Conservation (phyloP, 2,797 vertebrate species). For the Anguilla megastoma region DNA sequence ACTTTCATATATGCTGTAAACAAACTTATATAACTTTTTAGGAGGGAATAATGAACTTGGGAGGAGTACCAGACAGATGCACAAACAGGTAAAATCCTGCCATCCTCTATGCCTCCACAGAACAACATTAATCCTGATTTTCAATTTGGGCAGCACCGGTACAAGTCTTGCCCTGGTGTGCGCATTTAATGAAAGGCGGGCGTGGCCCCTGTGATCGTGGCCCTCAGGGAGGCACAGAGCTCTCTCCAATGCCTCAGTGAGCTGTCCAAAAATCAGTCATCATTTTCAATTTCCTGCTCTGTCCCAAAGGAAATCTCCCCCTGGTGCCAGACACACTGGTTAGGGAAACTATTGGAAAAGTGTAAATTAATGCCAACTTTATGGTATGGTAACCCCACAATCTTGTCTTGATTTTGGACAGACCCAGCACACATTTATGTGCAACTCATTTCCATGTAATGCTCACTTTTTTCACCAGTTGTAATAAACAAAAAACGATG, state of each 20-base stretch:
- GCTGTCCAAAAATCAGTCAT: background rate
- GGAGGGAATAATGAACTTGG: background rate
- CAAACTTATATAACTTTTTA: background rate
- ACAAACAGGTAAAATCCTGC: background rate
- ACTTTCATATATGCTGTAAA: background rate
- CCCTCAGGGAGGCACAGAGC: background rate
- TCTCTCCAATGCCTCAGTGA: background rate
- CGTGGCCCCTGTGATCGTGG: background rate
- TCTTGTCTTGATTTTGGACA: background rate
- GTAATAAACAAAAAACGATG: background rate
- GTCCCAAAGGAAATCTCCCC: background rate
- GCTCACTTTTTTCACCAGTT: background rate
- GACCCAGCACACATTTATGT: too few relatives aligned
- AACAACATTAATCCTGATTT: background rate
- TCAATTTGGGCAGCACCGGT: background rate
- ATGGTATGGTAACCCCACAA: background rate
- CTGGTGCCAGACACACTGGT: background rate
- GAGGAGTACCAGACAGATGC: background rate
- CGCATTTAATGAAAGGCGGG: background rate
- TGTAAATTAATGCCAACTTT: background rate
- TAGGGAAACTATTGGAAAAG: background rate
- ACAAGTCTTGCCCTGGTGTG: background rate
- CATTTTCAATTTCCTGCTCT: background rate
- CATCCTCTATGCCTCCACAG: background rate
- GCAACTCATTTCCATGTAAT: background rate